Conservation (phyloP, 2,113 vertebrate genomes). For the Alaudala cheleensis region DNA sequence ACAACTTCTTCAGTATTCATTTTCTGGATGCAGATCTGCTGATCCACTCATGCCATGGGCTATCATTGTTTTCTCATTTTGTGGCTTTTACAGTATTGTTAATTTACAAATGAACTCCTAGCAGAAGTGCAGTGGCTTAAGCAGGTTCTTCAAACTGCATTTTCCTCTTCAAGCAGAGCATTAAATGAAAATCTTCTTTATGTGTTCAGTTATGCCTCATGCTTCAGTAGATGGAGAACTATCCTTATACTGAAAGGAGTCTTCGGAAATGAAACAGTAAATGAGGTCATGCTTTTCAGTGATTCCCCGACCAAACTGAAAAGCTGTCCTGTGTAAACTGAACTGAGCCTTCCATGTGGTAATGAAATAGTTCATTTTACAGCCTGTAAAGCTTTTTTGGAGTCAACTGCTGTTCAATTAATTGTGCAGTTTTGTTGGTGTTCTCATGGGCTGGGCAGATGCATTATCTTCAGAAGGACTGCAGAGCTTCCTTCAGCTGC, state of each 20-base stretch:
- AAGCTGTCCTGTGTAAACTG: background rate
- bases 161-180: background rate
- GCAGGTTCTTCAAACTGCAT: background rate
- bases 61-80: background rate
- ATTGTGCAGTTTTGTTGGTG: background rate
- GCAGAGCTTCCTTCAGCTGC: background rate
- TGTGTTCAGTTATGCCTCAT: background rate
- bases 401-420: background rate
- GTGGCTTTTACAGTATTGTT: background rate
- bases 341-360: background rate
- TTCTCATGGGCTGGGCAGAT: background rate
- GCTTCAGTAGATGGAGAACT: background rate
- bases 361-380: background rate
- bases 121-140: background rate
- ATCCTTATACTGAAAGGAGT: background rate
- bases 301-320: background rate
- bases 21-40: background rate
- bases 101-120: background rate
- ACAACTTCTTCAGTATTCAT: background rate
- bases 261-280: background rate
- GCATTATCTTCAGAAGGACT: background rate
- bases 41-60: background rate
- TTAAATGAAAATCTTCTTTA: background rate
- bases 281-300: background rate
- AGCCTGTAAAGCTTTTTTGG: background rate